Conservation (phyloP, 2,888 invertebrate species). For the Drepana falcataria region DNA sequence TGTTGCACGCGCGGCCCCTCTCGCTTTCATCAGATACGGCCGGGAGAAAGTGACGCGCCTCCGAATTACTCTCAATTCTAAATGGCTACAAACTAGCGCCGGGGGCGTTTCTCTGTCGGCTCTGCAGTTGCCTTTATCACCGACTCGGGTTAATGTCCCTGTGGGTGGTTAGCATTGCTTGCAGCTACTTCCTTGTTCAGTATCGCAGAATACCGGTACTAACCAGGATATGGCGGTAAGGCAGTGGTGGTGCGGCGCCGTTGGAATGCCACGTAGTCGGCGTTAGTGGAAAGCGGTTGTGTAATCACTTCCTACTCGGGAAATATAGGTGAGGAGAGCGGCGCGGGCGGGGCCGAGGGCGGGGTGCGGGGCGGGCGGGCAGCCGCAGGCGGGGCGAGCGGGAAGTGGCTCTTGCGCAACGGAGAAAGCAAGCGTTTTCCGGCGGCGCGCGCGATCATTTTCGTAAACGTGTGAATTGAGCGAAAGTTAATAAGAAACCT, state of each 20-base stretch:
- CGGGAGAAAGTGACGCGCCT: constrained; percentile 34
- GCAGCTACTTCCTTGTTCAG: not conserved
- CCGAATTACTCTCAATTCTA: constrained; percentile 21
- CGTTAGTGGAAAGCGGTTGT: constrained; percentile 59
- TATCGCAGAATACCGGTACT: not conserved
- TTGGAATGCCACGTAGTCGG: constrained; percentile 35
- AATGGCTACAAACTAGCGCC: not conserved
- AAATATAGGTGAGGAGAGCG: constrained; percentile 70
- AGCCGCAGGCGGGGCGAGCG: constrained; percentile 42
- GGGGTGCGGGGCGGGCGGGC: constrained; percentile 45
- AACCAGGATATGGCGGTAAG: constrained; percentile 1
- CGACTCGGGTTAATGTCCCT: not conserved
- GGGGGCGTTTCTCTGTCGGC: not conserved
- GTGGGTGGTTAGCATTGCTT: not conserved
- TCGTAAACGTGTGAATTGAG: constrained; percentile 76
- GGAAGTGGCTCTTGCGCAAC: constrained; percentile 59
- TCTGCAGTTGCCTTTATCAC: not conserved
- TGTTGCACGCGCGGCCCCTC: constrained; percentile 23
- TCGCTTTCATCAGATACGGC: constrained; percentile 36
- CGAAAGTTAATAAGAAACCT: constrained; percentile 71
- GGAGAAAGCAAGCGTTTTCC: constrained; percentile 72
- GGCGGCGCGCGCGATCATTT: constrained; percentile 65
- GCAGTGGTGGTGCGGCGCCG: constrained; percentile 12
- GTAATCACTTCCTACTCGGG: constrained; percentile 66
- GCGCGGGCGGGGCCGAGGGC: constrained; percentile 14